Conservation (phyloP, 1,140 invertebrate genomes). For the Eurosta solidaginis region DNA sequence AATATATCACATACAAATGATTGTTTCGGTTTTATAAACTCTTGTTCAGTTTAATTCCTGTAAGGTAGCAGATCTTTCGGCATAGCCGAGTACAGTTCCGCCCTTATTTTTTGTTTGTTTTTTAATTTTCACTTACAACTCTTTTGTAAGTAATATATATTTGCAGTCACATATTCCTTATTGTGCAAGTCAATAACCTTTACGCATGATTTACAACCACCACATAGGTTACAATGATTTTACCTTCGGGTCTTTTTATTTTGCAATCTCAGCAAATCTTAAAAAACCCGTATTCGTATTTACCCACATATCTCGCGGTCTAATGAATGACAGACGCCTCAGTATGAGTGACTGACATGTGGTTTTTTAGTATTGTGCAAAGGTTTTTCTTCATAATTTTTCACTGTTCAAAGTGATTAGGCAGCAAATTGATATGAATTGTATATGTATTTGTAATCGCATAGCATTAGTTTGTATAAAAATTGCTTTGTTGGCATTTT, state of each 20-base stretch:
- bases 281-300: not conserved
- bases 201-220: conserved; percentile 12
- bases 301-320: not conserved
- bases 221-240: not conserved
- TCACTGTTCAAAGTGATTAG: conserved; percentile 7
- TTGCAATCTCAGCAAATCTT: not conserved
- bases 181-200: conserved; percentile 20
- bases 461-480: not conserved
- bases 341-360: not conserved
- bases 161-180: not conserved
- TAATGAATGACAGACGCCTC: not conserved
- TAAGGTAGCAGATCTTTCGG: no score
- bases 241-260: not conserved
- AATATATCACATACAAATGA: no score
- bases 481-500: not conserved
- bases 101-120: not conserved
- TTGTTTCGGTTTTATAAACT: no score
- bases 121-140: not conserved
- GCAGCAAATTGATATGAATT: not conserved
- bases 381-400: not conserved
- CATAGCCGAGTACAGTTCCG: no score
- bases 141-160: not conserved
- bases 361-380: not conserved
- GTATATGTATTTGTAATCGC: not conserved
- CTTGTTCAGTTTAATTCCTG: no score